Evolutionary conservation across 2,888 invertebrate genomes (phyloP).

Genomic region (Linyphia triangularis): DNA sequence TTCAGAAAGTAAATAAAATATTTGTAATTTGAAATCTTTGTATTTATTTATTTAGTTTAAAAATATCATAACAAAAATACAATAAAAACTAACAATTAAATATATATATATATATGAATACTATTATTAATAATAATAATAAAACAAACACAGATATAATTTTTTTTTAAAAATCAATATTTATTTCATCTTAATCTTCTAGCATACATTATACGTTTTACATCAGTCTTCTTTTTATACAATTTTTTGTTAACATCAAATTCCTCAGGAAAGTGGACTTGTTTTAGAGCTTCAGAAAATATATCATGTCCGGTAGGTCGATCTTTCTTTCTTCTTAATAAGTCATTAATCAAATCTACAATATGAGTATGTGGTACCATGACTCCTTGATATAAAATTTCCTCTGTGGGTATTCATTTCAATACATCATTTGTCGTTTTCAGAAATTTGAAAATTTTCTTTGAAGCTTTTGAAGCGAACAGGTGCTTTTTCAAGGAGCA

Average conservation of each 20-base stretch:
- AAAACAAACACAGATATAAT: too few relatives aligned
- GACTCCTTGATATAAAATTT: conserved; percentile 11
- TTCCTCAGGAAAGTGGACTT: background rate
- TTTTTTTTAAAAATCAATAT: background rate
- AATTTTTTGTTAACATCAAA: background rate
- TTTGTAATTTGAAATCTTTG: background rate
- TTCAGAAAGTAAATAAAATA: conserved; percentile 13
- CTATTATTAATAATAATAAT: background rate
- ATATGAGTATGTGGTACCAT: background rate
- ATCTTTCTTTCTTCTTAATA: background rate
- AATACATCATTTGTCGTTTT: background rate
- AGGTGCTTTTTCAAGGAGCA: background rate
- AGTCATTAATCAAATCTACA: background rate
- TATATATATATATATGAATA: conserved; percentile 11
- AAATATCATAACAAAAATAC: background rate
- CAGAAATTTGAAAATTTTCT: background rate
- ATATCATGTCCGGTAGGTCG: background rate
- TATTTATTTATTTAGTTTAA: background rate
- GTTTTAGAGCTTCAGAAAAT: background rate
- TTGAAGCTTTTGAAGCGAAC: background rate
- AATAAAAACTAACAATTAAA: conserved; percentile 1
- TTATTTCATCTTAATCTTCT: background rate
- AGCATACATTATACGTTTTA: background rate
- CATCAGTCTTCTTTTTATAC: background rate
- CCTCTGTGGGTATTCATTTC: background rate